phyloP scores from a whole-genome alignment of 2,888 invertebrate genomes.

The Drosophila ustulata region DNA sequence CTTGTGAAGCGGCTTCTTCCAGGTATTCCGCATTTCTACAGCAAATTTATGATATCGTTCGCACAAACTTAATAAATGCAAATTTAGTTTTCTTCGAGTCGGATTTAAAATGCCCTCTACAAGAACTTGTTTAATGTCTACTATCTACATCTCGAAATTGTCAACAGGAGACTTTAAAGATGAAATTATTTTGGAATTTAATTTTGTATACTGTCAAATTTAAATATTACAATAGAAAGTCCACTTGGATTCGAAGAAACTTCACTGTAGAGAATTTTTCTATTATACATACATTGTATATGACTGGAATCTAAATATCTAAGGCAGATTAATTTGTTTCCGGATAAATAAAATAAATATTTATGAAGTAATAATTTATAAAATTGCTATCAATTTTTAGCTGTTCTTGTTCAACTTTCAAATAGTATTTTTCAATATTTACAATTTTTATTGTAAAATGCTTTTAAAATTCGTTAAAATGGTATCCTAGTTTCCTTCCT shows the following conservation, averaged over 20 bases:
- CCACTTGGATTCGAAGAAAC: neutral
- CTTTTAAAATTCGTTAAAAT: too few relatives aligned
- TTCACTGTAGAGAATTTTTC: too few relatives aligned
- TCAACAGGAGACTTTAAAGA: neutral
- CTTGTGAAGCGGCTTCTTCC: constrained; percentile 79
- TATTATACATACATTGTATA: too few relatives aligned
- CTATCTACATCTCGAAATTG: neutral
- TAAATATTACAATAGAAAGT: neutral
- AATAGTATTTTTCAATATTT: too few relatives aligned
- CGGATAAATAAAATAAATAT: too few relatives aligned
- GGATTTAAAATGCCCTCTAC: constrained; percentile 17
- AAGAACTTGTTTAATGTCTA: neutral
- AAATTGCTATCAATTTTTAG: too few relatives aligned
- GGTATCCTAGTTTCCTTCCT: too few relatives aligned
- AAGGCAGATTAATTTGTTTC: too few relatives aligned
- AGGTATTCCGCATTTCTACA: constrained; percentile 62
- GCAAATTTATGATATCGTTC: neutral
- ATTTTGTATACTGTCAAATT: neutral
- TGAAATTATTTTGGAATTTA: neutral
- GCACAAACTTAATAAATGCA: neutral
- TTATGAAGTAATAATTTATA: too few relatives aligned
- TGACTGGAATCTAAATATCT: too few relatives aligned
- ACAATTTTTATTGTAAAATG: too few relatives aligned
- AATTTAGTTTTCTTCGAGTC: constrained; percentile 19
- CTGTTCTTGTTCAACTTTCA: too few relatives aligned